phyloP scores from a whole-genome alignment of 2,888 invertebrate genomes.

The Coelinius sp. region DNA sequence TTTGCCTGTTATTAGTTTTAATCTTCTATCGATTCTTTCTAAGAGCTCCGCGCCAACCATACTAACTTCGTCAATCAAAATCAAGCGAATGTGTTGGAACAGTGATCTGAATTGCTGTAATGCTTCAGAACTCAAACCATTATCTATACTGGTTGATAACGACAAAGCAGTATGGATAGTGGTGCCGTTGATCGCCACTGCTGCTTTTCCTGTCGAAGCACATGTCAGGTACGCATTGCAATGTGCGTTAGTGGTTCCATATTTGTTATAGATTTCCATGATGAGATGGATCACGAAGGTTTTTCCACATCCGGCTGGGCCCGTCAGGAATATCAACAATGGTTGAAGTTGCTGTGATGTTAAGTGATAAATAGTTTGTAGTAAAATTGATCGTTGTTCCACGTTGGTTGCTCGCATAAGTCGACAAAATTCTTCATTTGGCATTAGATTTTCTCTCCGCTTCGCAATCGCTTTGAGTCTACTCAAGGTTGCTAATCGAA shows the following conservation, averaged over 20 bases:
- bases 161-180: conserved; percentile 53
- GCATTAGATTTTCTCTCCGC: too few species aligned
- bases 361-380: conserved; percentile 43
- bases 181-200: conserved; percentile 55
- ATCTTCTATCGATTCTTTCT: conserved; percentile 53
- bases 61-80: conserved; percentile 64
- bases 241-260: conserved; percentile 56
- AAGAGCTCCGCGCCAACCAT: conserved; percentile 61
- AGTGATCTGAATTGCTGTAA: conserved; percentile 23
- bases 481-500: too few species aligned
- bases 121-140: conserved; percentile 31
- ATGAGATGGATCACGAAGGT: conserved; percentile 50
- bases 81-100: conserved; percentile 55
- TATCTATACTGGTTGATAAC: conserved; percentile 45
- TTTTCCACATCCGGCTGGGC: conserved; percentile 53
- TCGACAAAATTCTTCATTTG: conserved; percentile 43
- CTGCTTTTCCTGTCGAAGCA: conserved; percentile 57
- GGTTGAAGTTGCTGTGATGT: not conserved
- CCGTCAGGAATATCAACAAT: conserved; percentile 50
- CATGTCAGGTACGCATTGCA: conserved; percentile 64
- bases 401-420: conserved; percentile 50
- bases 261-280: conserved; percentile 68
- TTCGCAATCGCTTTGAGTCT: too few species aligned
- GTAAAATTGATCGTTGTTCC: not conserved
- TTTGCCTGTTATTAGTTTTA: conserved; percentile 62